phyloP scores from a whole-genome alignment of 2,888 invertebrate genomes.

The Pinctada fucata region DNA sequence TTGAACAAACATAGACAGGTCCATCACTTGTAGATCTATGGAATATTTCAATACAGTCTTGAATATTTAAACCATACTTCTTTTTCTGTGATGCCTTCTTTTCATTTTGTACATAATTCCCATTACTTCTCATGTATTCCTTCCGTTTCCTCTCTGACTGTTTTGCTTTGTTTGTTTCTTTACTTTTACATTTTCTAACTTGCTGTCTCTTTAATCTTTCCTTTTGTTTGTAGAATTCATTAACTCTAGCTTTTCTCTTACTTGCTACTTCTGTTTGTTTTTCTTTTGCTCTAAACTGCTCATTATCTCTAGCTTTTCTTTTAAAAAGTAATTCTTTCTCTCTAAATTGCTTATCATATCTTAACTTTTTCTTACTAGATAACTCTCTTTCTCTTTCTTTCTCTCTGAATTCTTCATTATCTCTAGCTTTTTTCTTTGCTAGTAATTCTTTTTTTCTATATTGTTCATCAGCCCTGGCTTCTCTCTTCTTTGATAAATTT shows the following conservation, averaged over 20 bases:
- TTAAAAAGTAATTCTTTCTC: slow-evolving; percentile 5
- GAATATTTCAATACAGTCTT: slow-evolving; percentile 22
- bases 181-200: slow-evolving; percentile 11
- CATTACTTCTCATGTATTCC: not conserved
- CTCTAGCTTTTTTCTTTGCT: slow-evolving; percentile 6
- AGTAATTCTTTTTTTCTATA: slow-evolving; percentile 12
- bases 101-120: slow-evolving; percentile 3
- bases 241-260: too few species aligned
- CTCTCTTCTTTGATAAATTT: not conserved
- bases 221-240: not conserved
- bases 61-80: slow-evolving; percentile 3
- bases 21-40: slow-evolving; percentile 13
- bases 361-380: slow-evolving; percentile 12
- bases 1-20: slow-evolving; percentile 24
- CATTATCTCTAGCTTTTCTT: slow-evolving; percentile 4
- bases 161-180: slow-evolving; percentile 11
- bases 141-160: not conserved
- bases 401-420: not conserved
- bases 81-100: not conserved
- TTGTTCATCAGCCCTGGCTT: slow-evolving; percentile 10
- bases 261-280: not conserved
- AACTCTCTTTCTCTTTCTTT: slow-evolving; percentile 9
- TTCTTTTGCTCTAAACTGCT: slow-evolving; percentile 8
- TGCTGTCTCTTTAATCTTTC: not conserved
- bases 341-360: slow-evolving; percentile 7